These are phyloP conservation scores for Phoebastria nigripes DNA, from an alignment of 2,797 vertebrate species.

Conservation along the genomic window DNA sequence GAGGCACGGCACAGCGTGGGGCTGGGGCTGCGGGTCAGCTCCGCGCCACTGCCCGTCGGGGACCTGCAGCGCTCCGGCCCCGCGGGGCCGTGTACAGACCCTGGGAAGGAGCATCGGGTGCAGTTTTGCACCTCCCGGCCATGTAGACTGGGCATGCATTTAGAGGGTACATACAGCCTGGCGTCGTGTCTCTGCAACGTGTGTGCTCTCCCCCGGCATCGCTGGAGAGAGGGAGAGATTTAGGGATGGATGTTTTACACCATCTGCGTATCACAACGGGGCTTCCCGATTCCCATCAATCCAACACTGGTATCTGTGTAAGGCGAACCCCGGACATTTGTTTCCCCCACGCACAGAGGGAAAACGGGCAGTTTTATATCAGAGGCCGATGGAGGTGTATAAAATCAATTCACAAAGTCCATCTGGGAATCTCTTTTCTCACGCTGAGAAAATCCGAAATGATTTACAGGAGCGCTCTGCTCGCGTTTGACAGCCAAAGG, in stretches of 20 bases:
- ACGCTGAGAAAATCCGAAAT: not conserved
- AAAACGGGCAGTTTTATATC: not conserved
- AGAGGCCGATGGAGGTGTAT: not conserved
- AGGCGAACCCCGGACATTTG: not conserved
- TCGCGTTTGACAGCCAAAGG: not conserved
- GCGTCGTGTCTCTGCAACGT: not conserved
- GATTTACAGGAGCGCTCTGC: not conserved
- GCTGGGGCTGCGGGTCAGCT: not conserved
- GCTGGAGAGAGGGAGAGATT: not conserved
- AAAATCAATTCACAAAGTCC: not conserved
- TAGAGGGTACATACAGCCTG: not conserved
- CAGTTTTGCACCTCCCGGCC: not conserved
- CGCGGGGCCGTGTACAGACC: not conserved
- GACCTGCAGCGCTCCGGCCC: not conserved
- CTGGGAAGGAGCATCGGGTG: not conserved
- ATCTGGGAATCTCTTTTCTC: not conserved
- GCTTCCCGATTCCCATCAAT: not conserved
- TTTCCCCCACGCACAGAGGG: not conserved
- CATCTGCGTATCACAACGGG: not conserved
- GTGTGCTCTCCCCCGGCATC: not conserved
- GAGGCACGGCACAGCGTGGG: not conserved
- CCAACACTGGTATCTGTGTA: not conserved
- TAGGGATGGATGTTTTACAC: not conserved
- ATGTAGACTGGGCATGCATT: not conserved
- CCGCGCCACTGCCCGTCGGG: not conserved